Base-by-base conservation (phyloP, 2,888 invertebrate species). In the Torymus tubicola region DNA sequence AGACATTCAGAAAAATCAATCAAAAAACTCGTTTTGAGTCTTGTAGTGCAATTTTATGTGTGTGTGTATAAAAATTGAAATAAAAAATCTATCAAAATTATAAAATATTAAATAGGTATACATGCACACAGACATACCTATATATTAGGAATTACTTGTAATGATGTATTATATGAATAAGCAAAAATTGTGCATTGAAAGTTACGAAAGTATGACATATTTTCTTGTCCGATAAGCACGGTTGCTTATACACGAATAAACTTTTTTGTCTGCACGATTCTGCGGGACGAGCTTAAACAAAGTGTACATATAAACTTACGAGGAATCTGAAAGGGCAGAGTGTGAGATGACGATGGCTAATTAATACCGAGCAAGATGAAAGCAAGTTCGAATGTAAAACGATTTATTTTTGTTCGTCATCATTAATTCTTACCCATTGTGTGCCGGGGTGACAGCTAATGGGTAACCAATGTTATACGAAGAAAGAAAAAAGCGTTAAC, bases 281-380 rank as follows among this genome's bases (percentile, higher is more conserved):
- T 67, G 55, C 61, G 70, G 80, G 71, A 67, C 55, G 75, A 76
- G 80, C 80, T 75, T 80, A 75, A 76, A 71, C 67, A 61, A 42
- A 67, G 76, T 60, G 60, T 80, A 55, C 42, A 71, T 71, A 55
- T 18, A 55, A 52, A 67, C 16, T 21, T 21, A 31, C 42, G 18
- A 69, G 42, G 21, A 8, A 31, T 31, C 5, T 31, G 50, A 21
- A 14, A 64, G 42, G 13, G 74, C 14, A 58, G 50, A 2, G 57
- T 13, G 14, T 57, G 68, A 8, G 52, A 65, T 65, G 61, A 21
- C 18, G 55, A 42, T 55, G 18, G 11, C 13, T 69, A 69, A 68
- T 64, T 18, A 13, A 50, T 52, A 61, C 31, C 10, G 63, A 57
- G 4, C 50, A 18, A 63, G 10, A 18, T 24, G 55, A 8, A 13